These are phyloP conservation scores for Muscicapa adusta DNA, from an alignment of 2,113 vertebrate genomes.

Conservation along the genomic window DNA sequence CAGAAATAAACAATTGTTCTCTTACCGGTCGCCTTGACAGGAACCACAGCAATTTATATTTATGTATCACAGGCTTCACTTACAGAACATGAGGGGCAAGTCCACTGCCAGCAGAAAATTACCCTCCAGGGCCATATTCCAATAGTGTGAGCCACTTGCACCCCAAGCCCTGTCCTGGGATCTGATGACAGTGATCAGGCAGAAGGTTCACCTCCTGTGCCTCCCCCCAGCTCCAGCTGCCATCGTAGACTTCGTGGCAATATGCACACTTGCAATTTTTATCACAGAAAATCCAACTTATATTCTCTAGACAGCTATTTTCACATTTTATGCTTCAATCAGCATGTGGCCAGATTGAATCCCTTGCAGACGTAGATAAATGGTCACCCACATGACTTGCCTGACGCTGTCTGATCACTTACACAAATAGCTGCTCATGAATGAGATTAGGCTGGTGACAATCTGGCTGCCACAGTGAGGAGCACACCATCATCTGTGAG, in stretches of 20 bases:
- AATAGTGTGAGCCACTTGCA: neutral
- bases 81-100: rapidly evolving
- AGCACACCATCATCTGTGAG: neutral
- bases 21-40: neutral
- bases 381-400: neutral
- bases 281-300: neutral
- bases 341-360: neutral
- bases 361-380: neutral
- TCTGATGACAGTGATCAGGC: neutral
- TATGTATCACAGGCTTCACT: neutral
- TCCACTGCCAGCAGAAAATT: neutral
- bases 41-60: neutral
- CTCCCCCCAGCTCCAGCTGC: neutral
- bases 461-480: neutral
- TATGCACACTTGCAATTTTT: neutral
- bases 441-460: neutral
- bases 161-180: neutral
- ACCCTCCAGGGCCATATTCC: neutral
- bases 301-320: neutral
- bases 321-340: neutral
- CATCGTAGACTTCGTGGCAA: neutral
- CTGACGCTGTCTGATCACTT: neutral
- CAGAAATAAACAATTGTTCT: neutral
- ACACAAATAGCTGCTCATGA: neutral
- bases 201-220: neutral